Evolutionary conservation across 2,113 vertebrate genomes (phyloP).

Genomic region (Colinus virginianus): DNA sequence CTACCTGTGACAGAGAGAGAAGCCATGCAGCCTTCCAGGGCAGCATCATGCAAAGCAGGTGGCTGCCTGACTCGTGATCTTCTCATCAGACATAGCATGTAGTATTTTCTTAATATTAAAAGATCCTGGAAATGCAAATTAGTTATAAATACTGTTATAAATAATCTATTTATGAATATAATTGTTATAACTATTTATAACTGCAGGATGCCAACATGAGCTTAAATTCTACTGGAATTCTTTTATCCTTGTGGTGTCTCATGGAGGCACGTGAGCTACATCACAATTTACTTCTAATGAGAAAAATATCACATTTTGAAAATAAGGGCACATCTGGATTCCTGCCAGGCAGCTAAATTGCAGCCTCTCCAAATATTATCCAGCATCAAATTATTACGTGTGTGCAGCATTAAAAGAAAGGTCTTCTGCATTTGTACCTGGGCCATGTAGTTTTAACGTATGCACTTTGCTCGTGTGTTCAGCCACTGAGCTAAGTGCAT

Average conservation of each 20-base stretch:
- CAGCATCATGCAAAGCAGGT: neutral
- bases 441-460: neutral
- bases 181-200: neutral
- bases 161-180: neutral
- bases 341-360: neutral
- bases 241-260: neutral
- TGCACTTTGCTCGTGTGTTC: neutral
- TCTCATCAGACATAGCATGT: neutral
- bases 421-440: neutral
- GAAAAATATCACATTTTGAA: slow-evolving; percentile 3
- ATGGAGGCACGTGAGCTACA: neutral
- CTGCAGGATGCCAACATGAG: neutral
- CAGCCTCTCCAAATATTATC: neutral
- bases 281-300: neutral
- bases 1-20: neutral
- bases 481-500: neutral
- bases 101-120: neutral
- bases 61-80: neutral
- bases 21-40: neutral
- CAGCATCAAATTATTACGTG: neutral
- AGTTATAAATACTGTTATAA: neutral
- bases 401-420: neutral
- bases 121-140: neutral
- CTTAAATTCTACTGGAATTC: neutral
- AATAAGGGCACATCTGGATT: neutral